phyloP scores from a whole-genome alignment of 2,888 invertebrate species.

The Laothoe populi region DNA sequence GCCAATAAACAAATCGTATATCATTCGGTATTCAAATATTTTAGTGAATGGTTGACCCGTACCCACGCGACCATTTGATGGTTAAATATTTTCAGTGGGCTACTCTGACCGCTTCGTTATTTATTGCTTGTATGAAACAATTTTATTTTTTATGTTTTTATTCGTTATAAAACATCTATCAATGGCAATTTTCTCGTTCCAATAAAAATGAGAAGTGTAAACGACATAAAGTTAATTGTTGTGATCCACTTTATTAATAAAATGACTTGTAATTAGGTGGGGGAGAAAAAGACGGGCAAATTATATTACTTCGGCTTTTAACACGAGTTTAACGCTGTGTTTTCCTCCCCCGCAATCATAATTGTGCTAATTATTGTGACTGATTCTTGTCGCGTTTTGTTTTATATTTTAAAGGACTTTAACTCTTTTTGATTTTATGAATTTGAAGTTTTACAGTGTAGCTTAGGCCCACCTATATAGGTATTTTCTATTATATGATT shows the following conservation, averaged over 20 bases:
- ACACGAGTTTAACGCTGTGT: slow-evolving; percentile 72
- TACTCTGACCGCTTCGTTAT: slow-evolving; percentile 67
- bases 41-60: slow-evolving; percentile 81
- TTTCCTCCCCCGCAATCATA: slow-evolving; percentile 71
- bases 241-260: slow-evolving; percentile 79
- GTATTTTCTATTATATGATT: too few relatives aligned
- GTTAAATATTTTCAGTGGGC: slow-evolving; percentile 83
- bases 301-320: slow-evolving; percentile 75
- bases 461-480: too few relatives aligned
- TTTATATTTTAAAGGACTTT: slow-evolving; percentile 10
- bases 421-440: background rate
- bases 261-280: slow-evolving; percentile 78
- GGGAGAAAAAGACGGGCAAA: slow-evolving; percentile 80
- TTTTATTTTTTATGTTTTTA: slow-evolving; percentile 47
- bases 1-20: slow-evolving; percentile 85
- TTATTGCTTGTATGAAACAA: slow-evolving; percentile 73
- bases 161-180: slow-evolving; percentile 6
- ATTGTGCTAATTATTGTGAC: slow-evolving; percentile 76
- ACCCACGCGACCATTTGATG: slow-evolving; percentile 81
- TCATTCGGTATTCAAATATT: slow-evolving; percentile 83
- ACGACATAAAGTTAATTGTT: slow-evolving; percentile 67
- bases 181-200: slow-evolving; percentile 27
- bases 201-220: slow-evolving; percentile 37
- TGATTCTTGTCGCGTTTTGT: slow-evolving; percentile 19
- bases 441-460: too few relatives aligned